phyloP scores from a whole-genome alignment of 92 coral and sea anemone species.

The Epizoanthus illoricatus region DNA sequence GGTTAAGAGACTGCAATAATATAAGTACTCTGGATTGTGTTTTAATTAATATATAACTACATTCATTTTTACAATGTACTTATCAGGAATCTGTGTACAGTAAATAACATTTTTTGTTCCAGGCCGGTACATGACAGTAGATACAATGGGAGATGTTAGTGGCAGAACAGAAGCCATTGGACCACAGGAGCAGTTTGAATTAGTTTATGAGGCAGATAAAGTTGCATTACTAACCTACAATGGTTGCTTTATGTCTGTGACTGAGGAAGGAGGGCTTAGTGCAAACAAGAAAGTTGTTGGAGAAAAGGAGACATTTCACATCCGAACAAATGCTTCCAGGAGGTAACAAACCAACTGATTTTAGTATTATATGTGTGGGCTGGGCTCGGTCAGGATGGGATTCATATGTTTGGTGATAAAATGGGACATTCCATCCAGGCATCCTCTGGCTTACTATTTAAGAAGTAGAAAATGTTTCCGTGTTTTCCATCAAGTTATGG shows the following conservation, averaged over 20 bases:
- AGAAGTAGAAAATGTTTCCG: no score
- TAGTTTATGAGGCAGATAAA: constrained; percentile 83
- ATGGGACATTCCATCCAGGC: no score
- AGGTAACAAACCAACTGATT: constrained; percentile 45
- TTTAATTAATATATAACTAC: no score
- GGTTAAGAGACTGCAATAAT: no score
- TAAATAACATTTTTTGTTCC: background rate
- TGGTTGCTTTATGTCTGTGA: constrained; percentile 87
- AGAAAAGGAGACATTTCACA: constrained; percentile 77
- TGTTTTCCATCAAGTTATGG: no score
- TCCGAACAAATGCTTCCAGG: constrained; percentile 78
- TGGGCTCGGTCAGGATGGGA: no score
- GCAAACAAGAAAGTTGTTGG: constrained; percentile 81
- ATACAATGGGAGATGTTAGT: constrained; percentile 90
- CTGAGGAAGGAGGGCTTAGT: constrained; percentile 70
- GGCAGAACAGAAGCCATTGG: constrained; percentile 96
- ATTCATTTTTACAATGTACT: no score
- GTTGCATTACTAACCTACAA: constrained; percentile 88
- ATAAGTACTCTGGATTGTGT: no score
- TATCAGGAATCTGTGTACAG: no score
- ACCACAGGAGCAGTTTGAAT: constrained; percentile 87
- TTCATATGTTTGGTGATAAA: no score
- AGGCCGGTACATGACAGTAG: constrained; percentile 87
- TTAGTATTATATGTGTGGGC: background rate
- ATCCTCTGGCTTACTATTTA: no score